Evolutionary conservation across 2,888 invertebrate genomes (phyloP).

Genomic region (Andrena marginata): DNA sequence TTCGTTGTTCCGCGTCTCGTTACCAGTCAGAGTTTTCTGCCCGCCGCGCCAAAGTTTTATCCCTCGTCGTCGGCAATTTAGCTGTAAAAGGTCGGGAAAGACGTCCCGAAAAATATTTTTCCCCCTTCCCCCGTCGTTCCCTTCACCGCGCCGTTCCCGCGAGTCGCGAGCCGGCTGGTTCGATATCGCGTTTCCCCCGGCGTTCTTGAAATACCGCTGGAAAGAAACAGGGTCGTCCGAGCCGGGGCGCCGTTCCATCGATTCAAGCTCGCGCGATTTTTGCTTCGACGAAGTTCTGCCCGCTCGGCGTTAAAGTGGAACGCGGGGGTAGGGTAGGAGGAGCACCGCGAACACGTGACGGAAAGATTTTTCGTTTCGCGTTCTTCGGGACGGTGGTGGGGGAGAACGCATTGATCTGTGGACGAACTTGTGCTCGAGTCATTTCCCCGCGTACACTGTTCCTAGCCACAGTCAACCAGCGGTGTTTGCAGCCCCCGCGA

Average conservation of each 20-base stretch:
- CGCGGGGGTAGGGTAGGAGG: neutral
- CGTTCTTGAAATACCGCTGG: slow-evolving; percentile 41
- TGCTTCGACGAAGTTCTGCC: slow-evolving; percentile 32
- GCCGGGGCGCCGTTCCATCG: slow-evolving; percentile 27
- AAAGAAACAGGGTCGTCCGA: slow-evolving; percentile 39
- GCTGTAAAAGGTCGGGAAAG: slow-evolving; percentile 54
- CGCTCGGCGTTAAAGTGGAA: slow-evolving; percentile 26
- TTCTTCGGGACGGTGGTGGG: neutral
- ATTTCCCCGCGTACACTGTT: no score
- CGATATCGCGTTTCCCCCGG: slow-evolving; percentile 12
- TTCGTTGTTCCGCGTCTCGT: slow-evolving; percentile 82
- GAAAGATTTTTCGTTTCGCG: neutral
- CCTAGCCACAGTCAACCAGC: no score
- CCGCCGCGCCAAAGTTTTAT: slow-evolving; percentile 69
- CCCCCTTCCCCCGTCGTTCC: neutral
- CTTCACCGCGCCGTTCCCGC: neutral
- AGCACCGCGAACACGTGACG: neutral
- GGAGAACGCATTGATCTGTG: neutral
- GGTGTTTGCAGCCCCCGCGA: no score
- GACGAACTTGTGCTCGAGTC: no score
- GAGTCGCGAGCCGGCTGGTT: slow-evolving; percentile 4
- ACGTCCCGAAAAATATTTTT: slow-evolving; percentile 38
- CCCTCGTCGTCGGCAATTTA: slow-evolving; percentile 64
- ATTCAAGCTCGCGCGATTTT: slow-evolving; percentile 41
- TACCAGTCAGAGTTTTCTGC: slow-evolving; percentile 78